A percentile compares a stretch with the other conserved stretches of the same genome.
Evolutionary conservation across 2,113 vertebrate genomes (phyloP).

Genomic region (Corythornis cristatus): DNA sequence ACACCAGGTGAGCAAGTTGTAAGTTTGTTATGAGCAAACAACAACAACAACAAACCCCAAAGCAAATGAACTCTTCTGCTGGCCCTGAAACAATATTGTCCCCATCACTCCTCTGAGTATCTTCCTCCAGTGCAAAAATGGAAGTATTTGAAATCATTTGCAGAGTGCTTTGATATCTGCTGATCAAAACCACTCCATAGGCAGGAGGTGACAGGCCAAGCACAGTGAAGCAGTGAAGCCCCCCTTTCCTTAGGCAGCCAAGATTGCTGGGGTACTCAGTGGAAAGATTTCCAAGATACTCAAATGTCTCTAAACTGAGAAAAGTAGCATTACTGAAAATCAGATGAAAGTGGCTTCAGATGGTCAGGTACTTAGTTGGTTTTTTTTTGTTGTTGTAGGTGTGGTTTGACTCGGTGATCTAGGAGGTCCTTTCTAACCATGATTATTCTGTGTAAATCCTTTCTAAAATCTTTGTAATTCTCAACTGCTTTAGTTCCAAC

Average conservation of each 20-base stretch:
- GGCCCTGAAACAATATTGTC: neutral
- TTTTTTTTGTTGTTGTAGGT: too few relatives aligned
- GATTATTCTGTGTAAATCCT: neutral
- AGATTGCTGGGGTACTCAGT: rapidly evolving
- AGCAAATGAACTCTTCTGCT: neutral
- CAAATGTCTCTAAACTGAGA: neutral
- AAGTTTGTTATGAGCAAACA: neutral
- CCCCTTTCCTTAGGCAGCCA: neutral
- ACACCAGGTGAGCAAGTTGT: neutral
- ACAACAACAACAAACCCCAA: neutral
- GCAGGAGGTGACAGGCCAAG: neutral
- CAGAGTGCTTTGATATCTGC: neutral
- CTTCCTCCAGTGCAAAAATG: neutral
- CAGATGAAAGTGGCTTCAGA: neutral
- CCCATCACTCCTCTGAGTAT: neutral
- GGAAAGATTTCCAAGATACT: neutral
- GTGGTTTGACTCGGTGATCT: too few relatives aligned
- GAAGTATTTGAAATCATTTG: neutral
- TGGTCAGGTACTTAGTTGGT: neutral
- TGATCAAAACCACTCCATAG: neutral
- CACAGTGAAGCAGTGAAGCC: neutral
- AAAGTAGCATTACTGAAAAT: neutral
- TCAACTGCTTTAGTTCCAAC: neutral
- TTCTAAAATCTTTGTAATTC: slow-evolving; percentile 33
- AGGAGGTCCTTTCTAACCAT: too few relatives aligned